Conservation (phyloP, 2,888 invertebrate genomes). For the Kuschelorhynchus macadamiae region DNA sequence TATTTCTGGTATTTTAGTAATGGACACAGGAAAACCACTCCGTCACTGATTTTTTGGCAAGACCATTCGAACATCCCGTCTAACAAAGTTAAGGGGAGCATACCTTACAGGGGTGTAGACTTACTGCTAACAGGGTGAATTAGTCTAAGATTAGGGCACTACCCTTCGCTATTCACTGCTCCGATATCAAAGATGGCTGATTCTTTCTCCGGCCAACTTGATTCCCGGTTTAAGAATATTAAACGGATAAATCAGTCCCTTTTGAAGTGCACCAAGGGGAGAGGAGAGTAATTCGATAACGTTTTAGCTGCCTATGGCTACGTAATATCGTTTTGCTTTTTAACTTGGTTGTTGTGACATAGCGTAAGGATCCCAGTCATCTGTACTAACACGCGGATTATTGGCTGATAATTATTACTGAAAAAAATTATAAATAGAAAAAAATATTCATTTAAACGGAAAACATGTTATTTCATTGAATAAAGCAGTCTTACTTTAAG, state of each 20-base stretch:
- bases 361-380: too few relatives aligned
- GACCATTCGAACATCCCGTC: slow-evolving; percentile 21
- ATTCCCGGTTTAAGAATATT: slow-evolving; percentile 40
- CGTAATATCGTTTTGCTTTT: too few relatives aligned
- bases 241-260: slow-evolving; percentile 38
- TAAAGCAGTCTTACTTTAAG: too few relatives aligned
- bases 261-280: not conserved
- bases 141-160: slow-evolving; percentile 63
- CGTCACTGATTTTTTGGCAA: slow-evolving; percentile 21
- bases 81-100: slow-evolving; percentile 32
- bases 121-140: slow-evolving; percentile 63
- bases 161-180: slow-evolving; percentile 59
- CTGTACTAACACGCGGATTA: too few relatives aligned
- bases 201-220: slow-evolving; percentile 53
- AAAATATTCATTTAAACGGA: too few relatives aligned
- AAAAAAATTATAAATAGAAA: too few relatives aligned
- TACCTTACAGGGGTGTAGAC: slow-evolving; percentile 60
- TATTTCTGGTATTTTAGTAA: too few relatives aligned
- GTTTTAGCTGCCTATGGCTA: too few relatives aligned
- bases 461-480: too few relatives aligned
- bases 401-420: too few relatives aligned
- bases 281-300: not conserved
- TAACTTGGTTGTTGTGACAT: too few relatives aligned
- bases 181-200: slow-evolving; percentile 64
- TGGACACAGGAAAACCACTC: not conserved